These are phyloP conservation scores for Anguilla obscura DNA, from an alignment of 2,797 vertebrate genomes.

Conservation along the genomic window DNA sequence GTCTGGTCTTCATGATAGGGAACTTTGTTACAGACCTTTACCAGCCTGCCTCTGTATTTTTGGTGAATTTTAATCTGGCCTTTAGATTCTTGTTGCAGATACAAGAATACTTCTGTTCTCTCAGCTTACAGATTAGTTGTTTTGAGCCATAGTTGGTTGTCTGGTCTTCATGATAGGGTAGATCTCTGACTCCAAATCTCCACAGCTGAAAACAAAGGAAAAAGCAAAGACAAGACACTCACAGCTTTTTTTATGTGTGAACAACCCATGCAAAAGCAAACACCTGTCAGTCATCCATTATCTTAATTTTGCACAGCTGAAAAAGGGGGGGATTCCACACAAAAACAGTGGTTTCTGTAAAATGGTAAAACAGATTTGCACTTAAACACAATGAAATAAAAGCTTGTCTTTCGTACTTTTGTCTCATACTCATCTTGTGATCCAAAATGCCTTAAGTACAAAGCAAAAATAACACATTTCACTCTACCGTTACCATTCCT, in stretches of 20 bases:
- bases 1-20: too few species aligned
- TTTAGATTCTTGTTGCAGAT: too few species aligned
- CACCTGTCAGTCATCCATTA: neutral
- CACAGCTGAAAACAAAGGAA: too few species aligned
- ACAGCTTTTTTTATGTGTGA: too few species aligned
- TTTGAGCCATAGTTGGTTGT: too few species aligned
- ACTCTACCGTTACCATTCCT: neutral
- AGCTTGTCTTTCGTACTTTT: neutral
- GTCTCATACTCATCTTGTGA: neutral
- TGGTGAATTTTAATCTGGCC: too few species aligned
- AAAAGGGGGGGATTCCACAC: neutral
- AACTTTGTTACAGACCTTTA: too few species aligned
- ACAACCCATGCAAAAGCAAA: neutral
- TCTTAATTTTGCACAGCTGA: neutral
- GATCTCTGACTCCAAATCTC: too few species aligned
- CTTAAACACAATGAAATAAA: neutral
- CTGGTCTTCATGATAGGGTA: too few species aligned
- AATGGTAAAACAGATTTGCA: neutral
- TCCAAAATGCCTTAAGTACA: neutral
- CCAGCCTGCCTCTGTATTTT: too few species aligned
- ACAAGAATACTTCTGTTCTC: too few species aligned
- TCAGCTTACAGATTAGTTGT: too few species aligned
- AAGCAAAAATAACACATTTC: neutral
- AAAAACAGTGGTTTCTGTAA: neutral
- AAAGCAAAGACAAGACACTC: neutral